These are phyloP conservation scores for Eremobia ochroleuca DNA, from an alignment of 2,888 invertebrate species.

Conservation along the genomic window DNA sequence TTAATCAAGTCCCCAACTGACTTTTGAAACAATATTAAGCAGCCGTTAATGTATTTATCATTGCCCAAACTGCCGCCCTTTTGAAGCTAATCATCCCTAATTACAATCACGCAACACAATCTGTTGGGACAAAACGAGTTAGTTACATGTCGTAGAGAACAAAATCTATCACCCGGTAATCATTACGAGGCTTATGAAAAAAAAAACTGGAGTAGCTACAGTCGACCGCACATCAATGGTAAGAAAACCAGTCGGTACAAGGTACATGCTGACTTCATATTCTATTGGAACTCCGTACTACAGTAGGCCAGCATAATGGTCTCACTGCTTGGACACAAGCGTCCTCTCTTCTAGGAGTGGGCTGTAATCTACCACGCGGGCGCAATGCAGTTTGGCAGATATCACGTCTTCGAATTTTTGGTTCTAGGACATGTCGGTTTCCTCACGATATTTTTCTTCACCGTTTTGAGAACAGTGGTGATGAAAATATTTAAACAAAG, in stretches of 20 bases:
- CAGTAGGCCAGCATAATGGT: neutral
- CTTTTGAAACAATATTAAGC: constrained; percentile 35
- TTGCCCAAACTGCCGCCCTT: constrained; percentile 56
- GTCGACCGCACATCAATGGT: neutral
- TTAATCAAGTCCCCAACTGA: constrained; percentile 22
- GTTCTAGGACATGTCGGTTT: neutral
- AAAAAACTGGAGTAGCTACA: constrained; percentile 69
- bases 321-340: neutral
- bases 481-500: neutral
- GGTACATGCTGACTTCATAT: neutral
- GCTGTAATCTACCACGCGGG: neutral
- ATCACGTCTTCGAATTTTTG: neutral
- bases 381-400: neutral
- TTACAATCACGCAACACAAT: constrained; percentile 64
- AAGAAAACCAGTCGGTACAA: neutral
- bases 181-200: constrained; percentile 70
- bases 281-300: neutral
- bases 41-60: constrained; percentile 64
- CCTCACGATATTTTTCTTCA: neutral
- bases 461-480: neutral
- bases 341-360: neutral
- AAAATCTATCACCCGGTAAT: constrained; percentile 62
- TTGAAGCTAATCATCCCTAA: constrained; percentile 60
- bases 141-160: constrained; percentile 13
- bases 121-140: constrained; percentile 54